Evolutionary conservation across 2,888 invertebrate genomes (phyloP).

Genomic region (Anarsia innoxiella): DNA sequence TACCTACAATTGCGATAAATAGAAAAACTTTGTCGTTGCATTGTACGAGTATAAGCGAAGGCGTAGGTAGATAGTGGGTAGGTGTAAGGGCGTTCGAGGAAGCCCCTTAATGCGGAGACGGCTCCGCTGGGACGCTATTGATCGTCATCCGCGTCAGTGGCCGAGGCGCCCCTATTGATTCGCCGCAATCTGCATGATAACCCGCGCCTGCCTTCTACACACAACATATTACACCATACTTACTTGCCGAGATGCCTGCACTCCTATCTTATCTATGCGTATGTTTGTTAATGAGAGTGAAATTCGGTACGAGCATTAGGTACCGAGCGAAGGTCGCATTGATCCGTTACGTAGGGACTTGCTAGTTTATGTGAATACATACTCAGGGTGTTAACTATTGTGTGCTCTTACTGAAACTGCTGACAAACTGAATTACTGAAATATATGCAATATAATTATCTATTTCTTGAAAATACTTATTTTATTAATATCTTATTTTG

Average conservation of each 20-base stretch:
- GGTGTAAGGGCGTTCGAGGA: conserved; percentile 72
- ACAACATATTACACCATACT: conserved; percentile 18
- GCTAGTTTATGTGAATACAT: too few relatives aligned
- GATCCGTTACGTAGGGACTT: not conserved
- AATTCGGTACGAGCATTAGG: not conserved
- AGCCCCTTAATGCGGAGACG: conserved; percentile 74
- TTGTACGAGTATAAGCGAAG: conserved; percentile 25
- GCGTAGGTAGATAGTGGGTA: conserved; percentile 59
- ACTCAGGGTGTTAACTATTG: too few relatives aligned
- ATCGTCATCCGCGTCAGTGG: conserved; percentile 73
- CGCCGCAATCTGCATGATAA: conserved; percentile 75
- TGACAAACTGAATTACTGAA: too few relatives aligned
- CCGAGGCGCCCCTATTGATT: conserved; percentile 72
- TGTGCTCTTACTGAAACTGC: too few relatives aligned
- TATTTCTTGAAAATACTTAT: too few relatives aligned
- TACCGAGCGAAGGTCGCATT: conserved; percentile 1
- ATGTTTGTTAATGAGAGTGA: not conserved
- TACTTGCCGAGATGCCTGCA: conserved; percentile 2
- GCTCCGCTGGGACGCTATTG: conserved; percentile 71
- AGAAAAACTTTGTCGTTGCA: too few relatives aligned
- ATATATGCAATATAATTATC: too few relatives aligned
- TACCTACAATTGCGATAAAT: too few relatives aligned
- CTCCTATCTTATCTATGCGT: not conserved
- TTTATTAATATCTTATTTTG: too few relatives aligned
- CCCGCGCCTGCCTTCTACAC: conserved; percentile 63